Evolutionary conservation across 2,888 invertebrate species (phyloP), one percentile per base, ranked within the genome.

Genomic region (Spialia ferax): DNA sequence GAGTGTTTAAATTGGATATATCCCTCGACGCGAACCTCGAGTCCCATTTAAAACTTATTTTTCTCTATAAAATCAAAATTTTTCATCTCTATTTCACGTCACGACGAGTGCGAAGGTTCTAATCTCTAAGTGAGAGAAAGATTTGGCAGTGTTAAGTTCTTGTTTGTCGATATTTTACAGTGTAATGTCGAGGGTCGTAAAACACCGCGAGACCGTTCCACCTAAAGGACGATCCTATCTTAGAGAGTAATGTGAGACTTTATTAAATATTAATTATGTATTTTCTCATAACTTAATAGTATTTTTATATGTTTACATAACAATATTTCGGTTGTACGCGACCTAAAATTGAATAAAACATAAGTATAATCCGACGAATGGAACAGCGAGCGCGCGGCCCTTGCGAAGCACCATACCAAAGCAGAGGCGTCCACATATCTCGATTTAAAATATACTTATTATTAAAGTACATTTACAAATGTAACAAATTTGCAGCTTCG

Each of bases 11-110:
- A 23, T 45, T 45, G 59, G 42, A 45, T 59, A 59, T 45, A 45
- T 59, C 23, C 26, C 8, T 42, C 45, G 26, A 22, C 23, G 42
- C 18, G 42, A 42, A 59, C 59, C 45, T 59, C 59, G 59, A 15
- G 23, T 59, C 59, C 3, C 42, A 59, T 59, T 59, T 59, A 59
- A 59, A 59, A 59, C 23, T 42, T 59, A 38, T 59, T 23, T 59
- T 59, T 59, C 38, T 38, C 38, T 22, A 59, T 59, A 45, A 59
- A 45, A 59, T 10, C 15, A 4, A 0, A 59, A 42, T 42, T 20
- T 23, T 45, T 26, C 15, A 15, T 1, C 22, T 22, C 10, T 18
- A 22, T 42, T 59, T 45, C 20, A 48, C 48, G 48, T 22, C 20
- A 13, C 48, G 48, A 11, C 13, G 13, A 48, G 22, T 22, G 20